Percentiles rank a stretch among this genome's conserved stretches.
phyloP scores from a whole-genome alignment of 2,888 invertebrate genomes.

The Pocota personata region DNA sequence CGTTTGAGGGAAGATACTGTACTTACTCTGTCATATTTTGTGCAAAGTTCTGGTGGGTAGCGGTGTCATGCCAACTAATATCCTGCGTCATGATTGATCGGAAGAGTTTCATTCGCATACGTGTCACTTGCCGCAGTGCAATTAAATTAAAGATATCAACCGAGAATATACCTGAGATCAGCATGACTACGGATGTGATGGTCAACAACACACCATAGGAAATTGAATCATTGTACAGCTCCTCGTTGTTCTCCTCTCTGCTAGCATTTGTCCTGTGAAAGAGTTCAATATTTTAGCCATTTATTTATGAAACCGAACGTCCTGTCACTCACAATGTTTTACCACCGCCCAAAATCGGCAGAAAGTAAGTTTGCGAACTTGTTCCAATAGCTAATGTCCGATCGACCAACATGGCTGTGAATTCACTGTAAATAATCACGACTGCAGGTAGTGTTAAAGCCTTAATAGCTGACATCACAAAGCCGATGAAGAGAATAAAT shows the following conservation, averaged over 20 bases:
- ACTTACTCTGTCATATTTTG: slow-evolving; percentile 90
- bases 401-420: slow-evolving; percentile 88
- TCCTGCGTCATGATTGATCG: slow-evolving; percentile 88
- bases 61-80: slow-evolving; percentile 89
- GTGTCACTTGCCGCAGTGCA: slow-evolving; percentile 86
- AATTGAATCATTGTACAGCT: slow-evolving; percentile 86
- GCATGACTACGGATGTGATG: slow-evolving; percentile 85
- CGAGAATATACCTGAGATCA: slow-evolving; percentile 86
- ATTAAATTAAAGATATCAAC: slow-evolving; percentile 88
- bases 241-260: slow-evolving; percentile 84
- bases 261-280: slow-evolving; percentile 84
- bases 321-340: slow-evolving; percentile 83
- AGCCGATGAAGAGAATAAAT: slow-evolving; percentile 84
- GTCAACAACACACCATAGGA: slow-evolving; percentile 87
- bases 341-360: slow-evolving; percentile 87
- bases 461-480: slow-evolving; percentile 85
- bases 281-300: not conserved
- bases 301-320: not conserved
- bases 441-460: slow-evolving; percentile 87
- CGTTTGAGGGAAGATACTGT: slow-evolving; percentile 5
- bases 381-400: slow-evolving; percentile 85
- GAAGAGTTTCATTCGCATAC: slow-evolving; percentile 86
- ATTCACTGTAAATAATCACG: slow-evolving; percentile 89
- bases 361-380: slow-evolving; percentile 85
- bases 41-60: slow-evolving; percentile 88